A percentile compares a stretch with the other conserved stretches of the same genome.
Evolutionary conservation across 2,888 invertebrate species (phyloP).

Genomic region (Perithous albicinctus): DNA sequence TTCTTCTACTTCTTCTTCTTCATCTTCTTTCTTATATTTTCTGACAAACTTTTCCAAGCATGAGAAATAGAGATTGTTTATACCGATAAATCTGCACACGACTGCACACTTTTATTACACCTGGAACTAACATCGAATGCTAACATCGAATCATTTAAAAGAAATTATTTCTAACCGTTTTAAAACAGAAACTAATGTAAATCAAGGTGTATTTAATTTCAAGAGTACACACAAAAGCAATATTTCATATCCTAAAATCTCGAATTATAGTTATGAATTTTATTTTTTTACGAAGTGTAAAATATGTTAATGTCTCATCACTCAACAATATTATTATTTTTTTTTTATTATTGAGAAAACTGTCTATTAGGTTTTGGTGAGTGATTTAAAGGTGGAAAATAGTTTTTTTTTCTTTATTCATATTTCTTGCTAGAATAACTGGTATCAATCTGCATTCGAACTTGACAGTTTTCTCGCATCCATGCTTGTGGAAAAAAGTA

Average conservation of each 20-base stretch:
- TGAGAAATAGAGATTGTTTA: not conserved
- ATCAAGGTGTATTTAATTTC: no score
- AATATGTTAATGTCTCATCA: not conserved
- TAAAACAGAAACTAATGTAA: no score
- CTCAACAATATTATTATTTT: not conserved
- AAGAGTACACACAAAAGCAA: no score
- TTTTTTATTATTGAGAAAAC: not conserved
- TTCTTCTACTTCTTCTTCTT: constrained; percentile 1
- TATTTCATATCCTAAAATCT: no score
- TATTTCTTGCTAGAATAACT: not conserved
- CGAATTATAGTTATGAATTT: no score
- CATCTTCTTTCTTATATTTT: not conserved
- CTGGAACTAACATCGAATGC: no score
- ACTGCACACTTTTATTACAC: no score
- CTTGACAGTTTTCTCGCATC: constrained; percentile 16
- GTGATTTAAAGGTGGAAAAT: not conserved
- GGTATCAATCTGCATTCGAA: constrained; percentile 8
- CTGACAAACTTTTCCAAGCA: not conserved
- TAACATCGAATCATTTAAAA: no score
- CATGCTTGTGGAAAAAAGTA: not conserved
- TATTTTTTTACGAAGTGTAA: no score
- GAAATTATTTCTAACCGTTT: no score
- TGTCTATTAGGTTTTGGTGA: not conserved
- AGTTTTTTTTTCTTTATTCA: not conserved
- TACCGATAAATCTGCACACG: no score